Evolutionary conservation across 2,888 invertebrate species (phyloP).

Genomic region (Phasia obesa): DNA sequence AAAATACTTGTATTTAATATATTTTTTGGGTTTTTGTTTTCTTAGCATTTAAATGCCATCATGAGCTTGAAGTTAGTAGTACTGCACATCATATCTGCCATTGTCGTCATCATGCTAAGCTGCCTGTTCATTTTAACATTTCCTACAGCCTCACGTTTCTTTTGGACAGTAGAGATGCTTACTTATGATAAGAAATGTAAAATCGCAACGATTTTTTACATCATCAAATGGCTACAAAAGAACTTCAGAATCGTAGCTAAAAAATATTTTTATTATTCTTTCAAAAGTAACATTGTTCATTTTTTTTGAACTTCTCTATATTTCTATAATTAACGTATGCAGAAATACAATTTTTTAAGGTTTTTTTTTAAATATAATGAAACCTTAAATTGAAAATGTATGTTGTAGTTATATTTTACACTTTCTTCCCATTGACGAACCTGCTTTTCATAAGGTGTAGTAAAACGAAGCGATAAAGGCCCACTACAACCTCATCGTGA

Average conservation of each 20-base stretch:
- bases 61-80: constrained; percentile 50
- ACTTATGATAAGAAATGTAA: constrained; percentile 76
- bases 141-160: constrained; percentile 81
- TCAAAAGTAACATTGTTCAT: too few relatives aligned
- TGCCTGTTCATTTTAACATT: constrained; percentile 74
- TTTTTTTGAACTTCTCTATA: too few relatives aligned
- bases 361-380: too few relatives aligned
- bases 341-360: too few relatives aligned
- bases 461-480: too few relatives aligned
- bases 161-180: constrained; percentile 76
- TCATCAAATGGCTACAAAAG: constrained; percentile 40
- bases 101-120: constrained; percentile 59
- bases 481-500: too few relatives aligned
- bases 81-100: constrained; percentile 58
- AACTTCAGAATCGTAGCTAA: constrained; percentile 36
- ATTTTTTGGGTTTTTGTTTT: constrained; percentile 41
- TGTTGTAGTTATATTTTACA: too few relatives aligned
- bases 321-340: too few relatives aligned
- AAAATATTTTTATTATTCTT: too few relatives aligned
- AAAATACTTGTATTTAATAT: constrained; percentile 61
- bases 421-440: too few relatives aligned
- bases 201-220: constrained; percentile 44
- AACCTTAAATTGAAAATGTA: too few relatives aligned
- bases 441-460: too few relatives aligned
- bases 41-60: constrained; percentile 60